Conservation (phyloP, 1,140 invertebrate species). For the Agraylea sexmaculata region DNA sequence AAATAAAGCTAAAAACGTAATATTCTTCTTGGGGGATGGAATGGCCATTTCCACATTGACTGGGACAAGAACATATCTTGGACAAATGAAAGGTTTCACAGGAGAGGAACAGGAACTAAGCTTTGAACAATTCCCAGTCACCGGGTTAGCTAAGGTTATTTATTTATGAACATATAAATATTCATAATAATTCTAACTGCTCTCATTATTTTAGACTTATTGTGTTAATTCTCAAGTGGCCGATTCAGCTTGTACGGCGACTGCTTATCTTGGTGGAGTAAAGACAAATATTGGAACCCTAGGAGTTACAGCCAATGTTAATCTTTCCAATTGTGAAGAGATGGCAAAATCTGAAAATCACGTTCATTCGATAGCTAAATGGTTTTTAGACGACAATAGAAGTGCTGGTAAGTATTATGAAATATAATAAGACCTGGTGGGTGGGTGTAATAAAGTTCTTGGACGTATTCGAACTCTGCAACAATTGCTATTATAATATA, state of each 20-base stretch:
- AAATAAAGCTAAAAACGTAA: conserved; percentile 48
- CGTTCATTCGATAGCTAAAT: conserved; percentile 54
- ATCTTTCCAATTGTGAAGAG: conserved; percentile 42
- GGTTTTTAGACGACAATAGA: conserved; percentile 61
- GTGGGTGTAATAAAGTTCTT: conserved; percentile 6
- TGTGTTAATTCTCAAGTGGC: conserved; percentile 61
- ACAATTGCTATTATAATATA: no score
- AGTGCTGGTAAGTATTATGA: conserved; percentile 42
- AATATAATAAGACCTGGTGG: neutral
- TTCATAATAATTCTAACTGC: conserved; percentile 10
- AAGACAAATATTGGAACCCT: conserved; percentile 68
- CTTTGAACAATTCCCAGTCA: conserved; percentile 67
- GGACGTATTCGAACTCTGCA: no score
- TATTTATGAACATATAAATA: neutral
- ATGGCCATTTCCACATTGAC: conserved; percentile 67
- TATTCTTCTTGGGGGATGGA: conserved; percentile 70
- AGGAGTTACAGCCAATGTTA: conserved; percentile 55
- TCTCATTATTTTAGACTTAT: conserved; percentile 59
- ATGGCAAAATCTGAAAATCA: conserved; percentile 37
- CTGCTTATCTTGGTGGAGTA: conserved; percentile 69
- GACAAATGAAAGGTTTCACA: conserved; percentile 42
- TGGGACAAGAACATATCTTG: conserved; percentile 55
- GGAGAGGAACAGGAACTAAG: conserved; percentile 57
- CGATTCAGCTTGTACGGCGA: conserved; percentile 67
- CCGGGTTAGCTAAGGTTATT: conserved; percentile 61